These are phyloP conservation scores for Gari tellinella DNA, from an alignment of 2,888 invertebrate genomes.

Conservation along the genomic window DNA sequence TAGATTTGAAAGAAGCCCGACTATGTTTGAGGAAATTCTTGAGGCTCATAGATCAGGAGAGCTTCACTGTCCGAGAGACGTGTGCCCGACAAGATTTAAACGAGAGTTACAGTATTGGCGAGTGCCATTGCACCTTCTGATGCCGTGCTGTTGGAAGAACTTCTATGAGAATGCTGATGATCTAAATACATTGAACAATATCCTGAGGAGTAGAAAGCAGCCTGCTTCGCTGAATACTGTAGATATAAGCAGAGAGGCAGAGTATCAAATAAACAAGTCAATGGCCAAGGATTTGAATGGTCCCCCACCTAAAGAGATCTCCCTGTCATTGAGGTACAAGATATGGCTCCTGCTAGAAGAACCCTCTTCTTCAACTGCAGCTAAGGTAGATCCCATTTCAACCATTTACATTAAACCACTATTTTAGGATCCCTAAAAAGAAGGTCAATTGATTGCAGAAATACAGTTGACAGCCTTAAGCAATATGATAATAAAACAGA, in stretches of 20 bases:
- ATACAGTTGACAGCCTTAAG: no score
- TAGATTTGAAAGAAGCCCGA: slow-evolving; percentile 53
- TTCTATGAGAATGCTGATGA: slow-evolving; percentile 37
- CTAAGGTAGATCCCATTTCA: slow-evolving; percentile 6
- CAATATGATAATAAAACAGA: no score
- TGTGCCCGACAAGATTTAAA: slow-evolving; percentile 39
- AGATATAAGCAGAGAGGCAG: no score
- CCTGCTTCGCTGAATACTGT: no score
- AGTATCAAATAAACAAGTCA: no score
- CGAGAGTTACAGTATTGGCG: slow-evolving; percentile 48
- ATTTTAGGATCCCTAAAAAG: no score
- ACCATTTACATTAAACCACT: no score
- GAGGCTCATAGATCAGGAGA: slow-evolving; percentile 36
- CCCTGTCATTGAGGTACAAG: background rate
- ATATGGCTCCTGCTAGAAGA: slow-evolving; percentile 18
- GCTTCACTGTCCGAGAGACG: slow-evolving; percentile 46
- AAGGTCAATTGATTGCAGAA: no score
- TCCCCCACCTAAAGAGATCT: no score
- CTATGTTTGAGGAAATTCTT: slow-evolving; percentile 46
- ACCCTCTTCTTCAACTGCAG: slow-evolving; percentile 15
- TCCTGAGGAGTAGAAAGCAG: background rate
- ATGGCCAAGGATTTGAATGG: no score
- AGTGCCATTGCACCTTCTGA: slow-evolving; percentile 33
- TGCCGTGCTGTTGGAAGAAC: slow-evolving; percentile 51
- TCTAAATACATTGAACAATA: slow-evolving; percentile 19